Evolutionary conservation across 2,797 vertebrate genomes (phyloP), one percentile per base, ranked within the genome.

Genomic region (Gadopsis marmoratus): DNA sequence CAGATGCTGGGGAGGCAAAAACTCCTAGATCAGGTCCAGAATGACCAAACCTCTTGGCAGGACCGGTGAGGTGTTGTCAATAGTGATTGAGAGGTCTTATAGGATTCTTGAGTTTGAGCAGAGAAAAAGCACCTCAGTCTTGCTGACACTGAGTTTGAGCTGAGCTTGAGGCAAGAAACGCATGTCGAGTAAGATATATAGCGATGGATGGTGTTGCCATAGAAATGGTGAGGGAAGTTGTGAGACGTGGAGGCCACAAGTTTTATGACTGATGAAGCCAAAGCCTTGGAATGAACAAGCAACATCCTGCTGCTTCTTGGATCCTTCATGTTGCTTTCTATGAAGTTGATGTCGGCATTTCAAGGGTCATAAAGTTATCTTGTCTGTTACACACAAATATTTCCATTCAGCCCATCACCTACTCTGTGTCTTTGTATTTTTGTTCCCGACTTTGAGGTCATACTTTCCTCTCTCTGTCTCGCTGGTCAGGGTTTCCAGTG

Each of bases 121-220:
- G 17, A 48, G 39, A 78, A 65, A 58, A 61, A 73, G 56, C 65
- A 33, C 2, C 39, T 35, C 13, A 1, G 26, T 43, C 4, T 59
- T 26, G 17, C 8, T 54, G 54, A 66, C 70, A 50, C 12, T 26
- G 56, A 79, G 31, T 67, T 43, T 53, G 35, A 74, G 51, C 59
- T 33, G 66, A 74, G 74, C 62, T 56, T 2, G 23, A 71, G 71
- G 81, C 61, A 33, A 69, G 74, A 35, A 41, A 54, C 69, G 33
- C 9, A 59, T 47, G 51, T 64, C 4, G n/a, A 73, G 37, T 17
- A 50, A 47, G 17, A 39, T 55, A 66, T 56, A 71, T 70, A 74
- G 83, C 84, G 79, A 81, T 74, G 73, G 76, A 85, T 74, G 72
- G 39, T 79, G 84, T 85, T 86, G 76, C 77, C 33, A 74, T 78